A percentile compares a stretch with the other conserved stretches of the same genome.
Conservation (phyloP, 2,888 invertebrate genomes). For the Holacanthella duospinosa region DNA sequence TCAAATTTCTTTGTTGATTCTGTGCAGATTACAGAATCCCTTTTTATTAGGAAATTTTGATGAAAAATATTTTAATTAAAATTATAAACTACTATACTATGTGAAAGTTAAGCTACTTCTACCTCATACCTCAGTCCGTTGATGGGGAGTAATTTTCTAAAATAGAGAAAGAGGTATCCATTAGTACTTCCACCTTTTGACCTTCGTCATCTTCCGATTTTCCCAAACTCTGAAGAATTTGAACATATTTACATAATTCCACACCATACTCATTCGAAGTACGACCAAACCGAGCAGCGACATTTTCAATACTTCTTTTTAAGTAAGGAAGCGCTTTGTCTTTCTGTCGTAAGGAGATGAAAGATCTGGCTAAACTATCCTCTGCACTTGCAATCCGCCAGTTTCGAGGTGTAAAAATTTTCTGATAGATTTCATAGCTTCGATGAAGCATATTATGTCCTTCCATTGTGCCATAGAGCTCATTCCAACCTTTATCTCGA, state of each 20-base stretch:
- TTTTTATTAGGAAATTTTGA: no score
- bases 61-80: no score
- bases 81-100: no score
- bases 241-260: not conserved
- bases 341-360: not conserved
- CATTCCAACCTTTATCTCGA: not conserved
- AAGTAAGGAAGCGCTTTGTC: not conserved
- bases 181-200: not conserved
- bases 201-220: not conserved
- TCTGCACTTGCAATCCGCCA: not conserved
- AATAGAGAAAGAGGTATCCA: not conserved
- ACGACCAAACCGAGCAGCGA: not conserved
- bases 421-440: not conserved
- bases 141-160: not conserved
- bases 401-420: not conserved
- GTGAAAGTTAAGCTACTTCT: no score
- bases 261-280: not conserved
- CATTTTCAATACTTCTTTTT: not conserved
- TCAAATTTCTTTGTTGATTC: no score
- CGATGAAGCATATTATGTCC: not conserved
- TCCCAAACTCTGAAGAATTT: not conserved
- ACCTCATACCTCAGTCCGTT: no score
- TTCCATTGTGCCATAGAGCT: not conserved
- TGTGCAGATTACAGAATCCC: no score
- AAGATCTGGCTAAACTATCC: not conserved